phyloP scores from a whole-genome alignment of 2,888 invertebrate genomes.

The Conomelus anceps region DNA sequence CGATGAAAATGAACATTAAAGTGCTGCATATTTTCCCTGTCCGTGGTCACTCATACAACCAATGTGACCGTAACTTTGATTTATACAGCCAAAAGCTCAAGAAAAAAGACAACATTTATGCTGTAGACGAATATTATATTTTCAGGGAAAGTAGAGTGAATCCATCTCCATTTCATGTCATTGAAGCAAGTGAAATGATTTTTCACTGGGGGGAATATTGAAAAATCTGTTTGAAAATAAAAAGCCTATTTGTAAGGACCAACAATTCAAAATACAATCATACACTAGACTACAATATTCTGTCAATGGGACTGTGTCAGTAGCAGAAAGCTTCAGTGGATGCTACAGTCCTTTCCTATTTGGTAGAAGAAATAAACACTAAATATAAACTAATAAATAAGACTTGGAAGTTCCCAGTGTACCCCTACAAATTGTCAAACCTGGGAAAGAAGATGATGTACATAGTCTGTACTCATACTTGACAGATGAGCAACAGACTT shows the following conservation, averaged over 20 bases:
- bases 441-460: background rate
- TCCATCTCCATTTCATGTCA: slow-evolving; percentile 2
- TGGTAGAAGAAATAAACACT: background rate
- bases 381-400: too few species aligned
- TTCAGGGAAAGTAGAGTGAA: background rate
- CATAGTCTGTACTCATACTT: background rate
- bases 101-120: background rate
- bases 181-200: slow-evolving; percentile 2
- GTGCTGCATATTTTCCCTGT: slow-evolving; percentile 4
- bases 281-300: background rate
- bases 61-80: background rate
- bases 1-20: background rate
- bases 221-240: slow-evolving; percentile 4
- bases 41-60: background rate
- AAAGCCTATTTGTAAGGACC: background rate
- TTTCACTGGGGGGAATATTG: background rate
- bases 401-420: slow-evolving; percentile 5
- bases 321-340: slow-evolving; percentile 2
- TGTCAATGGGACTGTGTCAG: background rate
- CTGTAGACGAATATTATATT: background rate
- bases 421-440: background rate
- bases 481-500: background rate
- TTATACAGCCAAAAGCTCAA: slow-evolving; percentile 5
- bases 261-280: background rate
- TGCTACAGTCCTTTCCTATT: background rate